A percentile compares a stretch with the other conserved stretches of the same genome.
Conservation (phyloP, 2,888 invertebrate genomes). For the Trachelus iudaicus region DNA sequence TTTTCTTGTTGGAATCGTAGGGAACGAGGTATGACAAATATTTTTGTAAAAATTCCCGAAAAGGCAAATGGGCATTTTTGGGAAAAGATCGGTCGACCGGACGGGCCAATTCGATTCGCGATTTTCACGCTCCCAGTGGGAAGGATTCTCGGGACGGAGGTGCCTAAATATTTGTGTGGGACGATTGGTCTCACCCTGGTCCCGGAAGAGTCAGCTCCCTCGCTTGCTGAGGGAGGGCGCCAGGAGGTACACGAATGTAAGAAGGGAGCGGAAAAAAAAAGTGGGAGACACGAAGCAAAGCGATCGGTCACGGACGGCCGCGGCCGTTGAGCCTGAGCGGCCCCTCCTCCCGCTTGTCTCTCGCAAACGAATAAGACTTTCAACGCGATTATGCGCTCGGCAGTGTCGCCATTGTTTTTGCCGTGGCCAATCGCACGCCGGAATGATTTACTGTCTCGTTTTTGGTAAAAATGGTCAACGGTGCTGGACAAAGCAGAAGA, state of each 20-base stretch:
- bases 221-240: too few relatives aligned
- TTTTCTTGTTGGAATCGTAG: too few relatives aligned
- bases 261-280: not conserved
- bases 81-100: too few relatives aligned
- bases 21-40: too few relatives aligned
- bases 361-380: conserved; percentile 1
- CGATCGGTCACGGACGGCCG: conserved; percentile 2
- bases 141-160: not conserved
- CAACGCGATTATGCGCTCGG: conserved; percentile 26
- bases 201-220: too few relatives aligned
- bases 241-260: not conserved
- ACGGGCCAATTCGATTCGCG: not conserved
- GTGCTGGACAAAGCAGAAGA: conserved; percentile 11
- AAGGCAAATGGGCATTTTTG: not conserved
- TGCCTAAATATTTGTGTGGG: conserved; percentile 23
- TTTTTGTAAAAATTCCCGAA: too few relatives aligned
- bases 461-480: conserved; percentile 5
- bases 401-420: conserved; percentile 31
- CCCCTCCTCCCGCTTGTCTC: not conserved
- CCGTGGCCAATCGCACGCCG: conserved; percentile 31
- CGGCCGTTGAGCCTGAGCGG: not conserved
- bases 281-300: conserved; percentile 1
- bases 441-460: conserved; percentile 27
- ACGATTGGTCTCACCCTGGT: conserved; percentile 18
- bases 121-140: not conserved